Conservation (phyloP, 2,797 vertebrate species). For the Phalloptychus januarius region DNA sequence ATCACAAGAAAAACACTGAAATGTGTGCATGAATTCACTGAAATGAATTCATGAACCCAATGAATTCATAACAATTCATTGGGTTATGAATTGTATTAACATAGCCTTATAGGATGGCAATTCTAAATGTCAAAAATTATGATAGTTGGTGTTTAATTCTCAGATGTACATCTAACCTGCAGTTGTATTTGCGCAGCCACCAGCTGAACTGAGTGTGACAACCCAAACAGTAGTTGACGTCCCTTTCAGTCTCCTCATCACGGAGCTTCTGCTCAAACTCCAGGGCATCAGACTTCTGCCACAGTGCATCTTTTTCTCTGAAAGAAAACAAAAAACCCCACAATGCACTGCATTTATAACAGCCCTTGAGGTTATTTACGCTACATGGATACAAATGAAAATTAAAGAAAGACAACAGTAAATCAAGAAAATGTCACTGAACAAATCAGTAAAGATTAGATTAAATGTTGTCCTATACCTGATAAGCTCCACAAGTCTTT, state of each 20-base stretch:
- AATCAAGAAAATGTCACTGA: neutral
- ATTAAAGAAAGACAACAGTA: neutral
- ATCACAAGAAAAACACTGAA: neutral
- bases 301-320: slow-evolving; percentile 87
- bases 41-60: no score
- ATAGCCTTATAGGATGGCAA: neutral
- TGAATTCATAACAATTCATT: neutral
- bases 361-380: neutral
- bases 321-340: neutral
- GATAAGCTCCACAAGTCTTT: slow-evolving; percentile 93
- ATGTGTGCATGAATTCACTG: no score
- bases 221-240: slow-evolving; percentile 85
- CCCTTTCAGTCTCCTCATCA: slow-evolving; percentile 87
- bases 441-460: neutral
- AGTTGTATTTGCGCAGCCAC: slow-evolving; percentile 91
- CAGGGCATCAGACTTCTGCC: slow-evolving; percentile 94
- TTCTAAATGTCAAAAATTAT: neutral
- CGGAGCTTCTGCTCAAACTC: slow-evolving; percentile 94
- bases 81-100: neutral
- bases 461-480: slow-evolving; percentile 60
- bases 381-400: neutral
- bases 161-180: slow-evolving; percentile 82
- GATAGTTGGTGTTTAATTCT: neutral
- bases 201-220: slow-evolving; percentile 92
- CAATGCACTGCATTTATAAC: neutral